Evolutionary conservation across 2,888 invertebrate genomes (phyloP).

Genomic region (Ormyrus thymus): DNA sequence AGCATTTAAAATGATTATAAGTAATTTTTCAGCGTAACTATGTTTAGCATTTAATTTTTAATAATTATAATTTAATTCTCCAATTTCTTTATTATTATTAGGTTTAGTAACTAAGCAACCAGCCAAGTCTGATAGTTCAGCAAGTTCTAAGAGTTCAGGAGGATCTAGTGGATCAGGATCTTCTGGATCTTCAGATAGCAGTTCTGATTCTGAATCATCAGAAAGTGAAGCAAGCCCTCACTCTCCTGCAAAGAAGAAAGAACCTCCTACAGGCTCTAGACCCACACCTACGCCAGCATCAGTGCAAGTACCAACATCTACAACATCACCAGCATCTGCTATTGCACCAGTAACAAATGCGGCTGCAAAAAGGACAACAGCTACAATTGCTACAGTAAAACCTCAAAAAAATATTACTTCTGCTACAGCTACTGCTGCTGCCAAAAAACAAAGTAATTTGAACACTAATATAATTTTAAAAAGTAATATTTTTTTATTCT

Average conservation of each 20-base stretch:
- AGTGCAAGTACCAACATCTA: too few species aligned
- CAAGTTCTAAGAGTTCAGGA: slow-evolving; percentile 81
- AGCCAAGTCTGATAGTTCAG: slow-evolving; percentile 80
- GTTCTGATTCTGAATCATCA: slow-evolving; percentile 84
- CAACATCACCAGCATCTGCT: too few species aligned
- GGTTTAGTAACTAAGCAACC: slow-evolving; percentile 66
- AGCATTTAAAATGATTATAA: slow-evolving; percentile 45
- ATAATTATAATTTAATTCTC: slow-evolving; percentile 11
- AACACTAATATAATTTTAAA: too few species aligned
- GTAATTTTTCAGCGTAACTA: background rate
- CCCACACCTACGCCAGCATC: slow-evolving; percentile 40
- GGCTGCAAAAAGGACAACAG: slow-evolving; percentile 67
- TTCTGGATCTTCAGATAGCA: slow-evolving; percentile 78
- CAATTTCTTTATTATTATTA: slow-evolving; percentile 44
- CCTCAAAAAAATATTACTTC: slow-evolving; percentile 65
- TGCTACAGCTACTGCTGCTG: too few species aligned
- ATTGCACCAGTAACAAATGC: slow-evolving; percentile 54
- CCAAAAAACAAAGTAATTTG: slow-evolving; percentile 67
- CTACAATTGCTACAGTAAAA: slow-evolving; percentile 69
- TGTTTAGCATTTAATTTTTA: slow-evolving; percentile 8
- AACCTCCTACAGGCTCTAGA: slow-evolving; percentile 63
- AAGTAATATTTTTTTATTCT: slow-evolving; percentile 30
- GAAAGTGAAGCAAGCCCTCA: slow-evolving; percentile 76
- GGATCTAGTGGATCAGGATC: slow-evolving; percentile 82
- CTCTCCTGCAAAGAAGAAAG: slow-evolving; percentile 70